Percentiles rank a stretch among this genome's conserved stretches.
These are phyloP conservation scores for Platysteira castanea DNA, from an alignment of 2,113 vertebrate genomes.

Conservation along the genomic window DNA sequence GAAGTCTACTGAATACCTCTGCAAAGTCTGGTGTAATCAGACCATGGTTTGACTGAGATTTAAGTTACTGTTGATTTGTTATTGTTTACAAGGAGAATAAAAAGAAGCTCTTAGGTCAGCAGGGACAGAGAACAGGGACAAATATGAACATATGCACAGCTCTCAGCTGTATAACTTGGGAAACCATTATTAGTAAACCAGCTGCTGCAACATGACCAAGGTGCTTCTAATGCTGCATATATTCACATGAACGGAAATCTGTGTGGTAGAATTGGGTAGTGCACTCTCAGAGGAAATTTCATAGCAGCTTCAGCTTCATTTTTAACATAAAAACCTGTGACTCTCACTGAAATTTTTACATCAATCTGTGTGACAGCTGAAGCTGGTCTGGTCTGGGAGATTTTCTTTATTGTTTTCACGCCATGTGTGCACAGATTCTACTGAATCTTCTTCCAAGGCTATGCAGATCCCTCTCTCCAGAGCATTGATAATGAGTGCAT, in stretches of 20 bases:
- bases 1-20: not conserved
- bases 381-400: not conserved
- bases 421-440: fast-evolving
- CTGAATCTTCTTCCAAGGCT: not conserved
- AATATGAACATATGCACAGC: not conserved
- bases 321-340: not conserved
- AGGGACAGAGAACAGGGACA: not conserved
- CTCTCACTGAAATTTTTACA: not conserved
- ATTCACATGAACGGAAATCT: not conserved
- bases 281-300: not conserved
- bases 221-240: not conserved
- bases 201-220: not conserved
- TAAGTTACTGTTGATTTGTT: not conserved
- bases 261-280: not conserved
- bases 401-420: not conserved
- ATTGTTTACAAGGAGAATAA: not conserved
- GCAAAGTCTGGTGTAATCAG: not conserved
- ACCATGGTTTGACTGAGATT: not conserved
- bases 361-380: not conserved
- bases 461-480: not conserved
- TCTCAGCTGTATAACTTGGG: not conserved
- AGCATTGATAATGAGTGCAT: not conserved
- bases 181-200: not conserved
- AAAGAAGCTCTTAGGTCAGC: not conserved
- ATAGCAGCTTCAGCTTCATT: not conserved